Conservation (phyloP, 2,797 vertebrate genomes). For the Lacerta agilis region DNA sequence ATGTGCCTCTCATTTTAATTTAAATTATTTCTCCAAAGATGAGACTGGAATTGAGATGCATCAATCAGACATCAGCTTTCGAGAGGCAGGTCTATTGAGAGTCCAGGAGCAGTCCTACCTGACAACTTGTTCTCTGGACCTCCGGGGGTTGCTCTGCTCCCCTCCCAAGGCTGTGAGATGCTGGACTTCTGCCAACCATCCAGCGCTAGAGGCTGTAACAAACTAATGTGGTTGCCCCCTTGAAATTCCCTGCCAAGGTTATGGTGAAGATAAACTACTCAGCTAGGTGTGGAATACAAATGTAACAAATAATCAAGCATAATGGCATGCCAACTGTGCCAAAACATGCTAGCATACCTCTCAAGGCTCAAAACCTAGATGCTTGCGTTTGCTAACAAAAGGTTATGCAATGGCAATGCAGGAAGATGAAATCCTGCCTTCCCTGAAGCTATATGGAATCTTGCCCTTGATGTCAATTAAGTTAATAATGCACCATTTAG, state of each 20-base stretch:
- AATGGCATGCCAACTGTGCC: neutral
- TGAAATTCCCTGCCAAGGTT: neutral
- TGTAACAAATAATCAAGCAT: neutral
- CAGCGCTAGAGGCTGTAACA: neutral
- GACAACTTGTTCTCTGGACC: neutral
- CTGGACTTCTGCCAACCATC: neutral
- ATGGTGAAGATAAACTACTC: neutral
- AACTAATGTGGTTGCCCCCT: no score
- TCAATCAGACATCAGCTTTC: neutral
- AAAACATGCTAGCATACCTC: neutral
- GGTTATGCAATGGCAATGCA: neutral
- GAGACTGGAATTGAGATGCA: neutral
- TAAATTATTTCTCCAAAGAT: neutral
- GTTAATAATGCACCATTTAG: constrained; percentile 10
- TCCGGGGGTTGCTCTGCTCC: no score
- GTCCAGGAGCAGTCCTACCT: neutral
- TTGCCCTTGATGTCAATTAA: neutral
- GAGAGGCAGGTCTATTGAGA: neutral
- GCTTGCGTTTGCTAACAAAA: constrained; percentile 19
- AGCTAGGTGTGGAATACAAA: neutral
- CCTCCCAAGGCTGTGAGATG: neutral
- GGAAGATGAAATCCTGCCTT: neutral
- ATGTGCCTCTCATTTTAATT: neutral
- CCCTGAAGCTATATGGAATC: neutral
- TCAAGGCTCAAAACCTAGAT: neutral